phyloP scores from a whole-genome alignment of 2,113 vertebrate genomes.

The Phalacrocorax pelagicus region DNA sequence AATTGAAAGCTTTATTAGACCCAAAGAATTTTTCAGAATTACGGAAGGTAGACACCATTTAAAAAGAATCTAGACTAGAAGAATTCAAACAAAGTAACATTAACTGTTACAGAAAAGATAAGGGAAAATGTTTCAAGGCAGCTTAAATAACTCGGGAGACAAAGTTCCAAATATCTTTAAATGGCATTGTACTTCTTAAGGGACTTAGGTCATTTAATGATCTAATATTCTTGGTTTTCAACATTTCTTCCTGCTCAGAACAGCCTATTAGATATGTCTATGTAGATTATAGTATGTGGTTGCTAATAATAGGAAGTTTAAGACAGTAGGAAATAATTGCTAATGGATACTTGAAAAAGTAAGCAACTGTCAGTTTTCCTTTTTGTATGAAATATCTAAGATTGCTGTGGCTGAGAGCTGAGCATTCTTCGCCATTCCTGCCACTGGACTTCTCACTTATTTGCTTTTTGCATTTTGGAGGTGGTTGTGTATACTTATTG shows the following conservation, averaged over 20 bases:
- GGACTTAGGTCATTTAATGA: background rate
- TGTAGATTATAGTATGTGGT: background rate
- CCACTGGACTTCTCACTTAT: background rate
- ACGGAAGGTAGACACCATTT: background rate
- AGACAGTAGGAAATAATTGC: background rate
- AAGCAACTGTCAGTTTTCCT: background rate
- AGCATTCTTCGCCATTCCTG: background rate
- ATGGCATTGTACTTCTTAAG: background rate
- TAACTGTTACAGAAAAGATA: background rate
- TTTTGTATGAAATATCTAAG: background rate
- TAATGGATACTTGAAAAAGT: background rate
- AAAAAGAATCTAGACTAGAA: background rate
- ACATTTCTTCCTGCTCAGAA: background rate
- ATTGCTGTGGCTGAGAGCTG: background rate
- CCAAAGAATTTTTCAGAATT: background rate
- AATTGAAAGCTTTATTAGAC: background rate
- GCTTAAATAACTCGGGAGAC: background rate
- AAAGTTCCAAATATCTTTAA: background rate
- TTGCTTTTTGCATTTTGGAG: background rate
- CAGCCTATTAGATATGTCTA: background rate
- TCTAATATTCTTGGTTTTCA: background rate
- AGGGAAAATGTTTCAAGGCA: background rate
- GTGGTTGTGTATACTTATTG: background rate
- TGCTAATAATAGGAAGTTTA: background rate
- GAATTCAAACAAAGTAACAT: background rate